Evolutionary conservation across 2,888 invertebrate genomes (phyloP), one percentile per base, ranked within the genome.

Genomic region (Timema cristinae): DNA sequence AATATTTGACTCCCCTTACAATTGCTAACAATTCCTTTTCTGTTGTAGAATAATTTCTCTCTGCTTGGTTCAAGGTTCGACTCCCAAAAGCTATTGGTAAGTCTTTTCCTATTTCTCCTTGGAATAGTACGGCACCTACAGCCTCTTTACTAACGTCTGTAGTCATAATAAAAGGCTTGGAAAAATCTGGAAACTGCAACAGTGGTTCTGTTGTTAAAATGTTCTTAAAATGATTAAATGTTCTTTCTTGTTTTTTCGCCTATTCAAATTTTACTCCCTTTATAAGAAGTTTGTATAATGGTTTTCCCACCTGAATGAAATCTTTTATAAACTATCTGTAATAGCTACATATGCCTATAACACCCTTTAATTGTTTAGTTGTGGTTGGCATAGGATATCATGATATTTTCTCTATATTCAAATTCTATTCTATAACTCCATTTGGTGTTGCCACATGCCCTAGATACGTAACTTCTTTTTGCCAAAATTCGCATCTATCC

Each of bases 1-100:
- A n/a, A n/a, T n/a, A n/a, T n/a, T n/a, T n/a, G n/a, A n/a, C n/a
- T n/a, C n/a, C n/a, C 79, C 79, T 81, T 7, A 82, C 76, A 9
- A 83, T 80, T 0, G 80, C 79, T 68, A 82, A 70, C 5, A 81
- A 71, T 77, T 82, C 81, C 66, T 77, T 77, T 76, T 83, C 81
- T 1, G 76, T 81, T 0, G 80, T 80, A 4, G 76, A 75, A 72
- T 82, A 82, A 67, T 81, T 82, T 7, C 49, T 52, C 77, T 81
- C 80, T 0, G 78, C 76, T 72, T 77, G 75, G 71, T 78, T 81
- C 15, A 80, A 71, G 0, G 79, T 79, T 73, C 81, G 69, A 49
- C 77, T 77, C 6, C 79, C 79, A 73, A 79, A 82, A 13, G 81
- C 80, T 5, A 82, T 77, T 1, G 80, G 81, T 32, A 78, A 71